phyloP scores from a whole-genome alignment of 2,888 invertebrate genomes.

The Caenorhabditis imperialis region DNA sequence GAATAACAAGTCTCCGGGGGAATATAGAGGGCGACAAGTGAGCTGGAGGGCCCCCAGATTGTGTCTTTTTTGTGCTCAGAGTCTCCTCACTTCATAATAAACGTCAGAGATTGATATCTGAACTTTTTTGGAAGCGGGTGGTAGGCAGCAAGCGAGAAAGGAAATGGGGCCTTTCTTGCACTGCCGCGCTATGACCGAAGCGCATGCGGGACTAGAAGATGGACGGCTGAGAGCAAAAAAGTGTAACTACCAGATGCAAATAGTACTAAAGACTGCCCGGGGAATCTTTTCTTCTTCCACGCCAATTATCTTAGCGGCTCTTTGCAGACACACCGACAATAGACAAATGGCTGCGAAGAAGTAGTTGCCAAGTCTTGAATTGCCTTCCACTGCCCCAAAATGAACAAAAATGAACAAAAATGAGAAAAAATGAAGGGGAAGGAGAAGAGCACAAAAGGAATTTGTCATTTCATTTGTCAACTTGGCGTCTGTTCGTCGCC shows the following conservation, averaged over 20 bases:
- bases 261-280: not conserved
- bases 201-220: slow-evolving; percentile 5
- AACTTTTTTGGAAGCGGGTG: slow-evolving; percentile 30
- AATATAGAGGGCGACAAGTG: slow-evolving; percentile 57
- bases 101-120: slow-evolving; percentile 59
- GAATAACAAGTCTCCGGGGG: slow-evolving; percentile 59
- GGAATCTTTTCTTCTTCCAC: slow-evolving; percentile 16
- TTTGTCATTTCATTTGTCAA: slow-evolving; percentile 53
- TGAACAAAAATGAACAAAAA: slow-evolving; percentile 25
- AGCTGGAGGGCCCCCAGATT: slow-evolving; percentile 34
- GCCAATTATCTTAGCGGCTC: slow-evolving; percentile 44
- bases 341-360: slow-evolving; percentile 29
- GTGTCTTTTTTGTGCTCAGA: slow-evolving; percentile 51
- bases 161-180: no score
- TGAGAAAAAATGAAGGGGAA: slow-evolving; percentile 5
- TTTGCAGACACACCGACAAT: slow-evolving; percentile 37
- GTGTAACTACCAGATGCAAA: slow-evolving; percentile 13
- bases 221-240: not conserved
- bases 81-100: slow-evolving; percentile 56
- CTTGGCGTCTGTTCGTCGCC: slow-evolving; percentile 23
- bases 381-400: slow-evolving; percentile 21
- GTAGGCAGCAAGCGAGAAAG: no score
- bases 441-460: slow-evolving; percentile 27
- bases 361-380: slow-evolving; percentile 25
- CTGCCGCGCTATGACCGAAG: slow-evolving; percentile 11